phyloP scores from a whole-genome alignment of 1,140 invertebrate genomes.

The Apis florea region DNA sequence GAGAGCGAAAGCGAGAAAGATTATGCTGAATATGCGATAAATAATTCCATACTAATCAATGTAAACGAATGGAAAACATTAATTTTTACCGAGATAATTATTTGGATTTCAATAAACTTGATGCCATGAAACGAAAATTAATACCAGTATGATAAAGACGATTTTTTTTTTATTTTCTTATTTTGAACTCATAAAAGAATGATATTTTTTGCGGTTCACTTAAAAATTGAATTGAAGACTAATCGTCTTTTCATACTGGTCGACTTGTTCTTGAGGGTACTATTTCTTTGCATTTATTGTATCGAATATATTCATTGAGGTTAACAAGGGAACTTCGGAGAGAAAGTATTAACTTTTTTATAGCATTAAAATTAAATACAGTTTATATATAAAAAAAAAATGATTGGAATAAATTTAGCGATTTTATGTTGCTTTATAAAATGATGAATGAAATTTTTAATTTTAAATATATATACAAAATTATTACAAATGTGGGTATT shows the following conservation, averaged over 20 bases:
- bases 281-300: conserved; percentile 17
- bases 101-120: conserved; percentile 79
- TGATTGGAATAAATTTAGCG: too few species aligned
- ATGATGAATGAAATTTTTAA: too few species aligned
- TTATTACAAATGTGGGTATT: too few species aligned
- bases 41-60: conserved; percentile 74
- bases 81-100: conserved; percentile 74
- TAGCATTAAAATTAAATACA: too few species aligned
- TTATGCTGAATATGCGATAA: conserved; percentile 72
- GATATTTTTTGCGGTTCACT: background rate
- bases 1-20: conserved; percentile 50
- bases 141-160: conserved; percentile 7
- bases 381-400: too few species aligned
- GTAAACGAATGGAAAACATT: conserved; percentile 76
- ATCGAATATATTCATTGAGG: background rate
- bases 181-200: background rate
- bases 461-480: too few species aligned
- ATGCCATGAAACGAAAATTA: conserved; percentile 70
- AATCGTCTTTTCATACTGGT: conserved; percentile 22
- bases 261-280: background rate
- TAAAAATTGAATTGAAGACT: background rate
- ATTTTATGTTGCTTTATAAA: too few species aligned
- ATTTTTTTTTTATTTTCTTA: background rate
- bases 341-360: too few species aligned
- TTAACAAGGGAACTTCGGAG: too few species aligned